phyloP scores from a whole-genome alignment of 2,888 invertebrate genomes.

The Hybos culiciformis region DNA sequence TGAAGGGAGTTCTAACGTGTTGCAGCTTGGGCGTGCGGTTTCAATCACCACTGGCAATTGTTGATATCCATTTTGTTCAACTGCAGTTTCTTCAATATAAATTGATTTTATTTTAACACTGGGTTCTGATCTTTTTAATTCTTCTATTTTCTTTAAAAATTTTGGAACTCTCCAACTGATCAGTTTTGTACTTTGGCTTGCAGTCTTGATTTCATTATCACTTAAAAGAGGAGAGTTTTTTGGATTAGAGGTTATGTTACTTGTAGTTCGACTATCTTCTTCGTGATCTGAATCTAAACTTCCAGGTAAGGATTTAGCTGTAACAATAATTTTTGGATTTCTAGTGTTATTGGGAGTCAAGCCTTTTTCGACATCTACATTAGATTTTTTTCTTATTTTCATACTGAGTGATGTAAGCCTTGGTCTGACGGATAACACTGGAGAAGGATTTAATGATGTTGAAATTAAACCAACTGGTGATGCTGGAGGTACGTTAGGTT shows the following conservation, averaged over 20 bases:
- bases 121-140: slow-evolving; percentile 17
- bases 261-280: slow-evolving; percentile 39
- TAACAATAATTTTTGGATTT: slow-evolving; percentile 36
- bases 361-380: slow-evolving; percentile 13
- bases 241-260: slow-evolving; percentile 5
- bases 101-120: slow-evolving; percentile 2
- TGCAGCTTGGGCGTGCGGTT: slow-evolving; percentile 36
- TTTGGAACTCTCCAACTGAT: slow-evolving; percentile 57
- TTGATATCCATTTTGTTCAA: slow-evolving; percentile 41
- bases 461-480: slow-evolving; percentile 33
- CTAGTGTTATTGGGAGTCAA: slow-evolving; percentile 22
- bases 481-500: slow-evolving; percentile 32
- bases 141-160: slow-evolving; percentile 49
- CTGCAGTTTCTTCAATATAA: slow-evolving; percentile 21
- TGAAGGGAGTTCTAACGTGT: slow-evolving; percentile 32
- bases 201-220: slow-evolving; percentile 39
- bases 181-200: slow-evolving; percentile 39
- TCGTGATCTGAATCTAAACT: slow-evolving; percentile 66
- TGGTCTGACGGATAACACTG: slow-evolving; percentile 30
- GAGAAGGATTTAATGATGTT: slow-evolving; percentile 33
- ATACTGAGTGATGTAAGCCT: slow-evolving; percentile 32
- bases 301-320: slow-evolving; percentile 68
- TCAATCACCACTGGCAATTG: slow-evolving; percentile 53
- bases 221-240: neutral
- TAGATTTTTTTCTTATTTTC: slow-evolving; percentile 30